Conservation (phyloP, 2,888 invertebrate species). For the Galerucella nymphaeae region DNA sequence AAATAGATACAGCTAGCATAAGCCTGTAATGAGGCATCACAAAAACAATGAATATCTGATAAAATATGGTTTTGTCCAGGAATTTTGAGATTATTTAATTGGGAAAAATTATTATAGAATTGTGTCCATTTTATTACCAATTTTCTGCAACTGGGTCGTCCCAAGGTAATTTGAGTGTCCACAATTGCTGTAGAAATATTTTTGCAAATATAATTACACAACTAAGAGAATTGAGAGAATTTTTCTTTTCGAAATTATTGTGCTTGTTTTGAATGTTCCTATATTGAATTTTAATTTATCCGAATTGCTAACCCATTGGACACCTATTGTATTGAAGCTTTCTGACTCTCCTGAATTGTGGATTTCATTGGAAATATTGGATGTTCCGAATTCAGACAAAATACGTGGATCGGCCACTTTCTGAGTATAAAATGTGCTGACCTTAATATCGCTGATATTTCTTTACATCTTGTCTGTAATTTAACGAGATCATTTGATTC, state of each 20-base stretch:
- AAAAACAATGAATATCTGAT: background rate
- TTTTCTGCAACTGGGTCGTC: background rate
- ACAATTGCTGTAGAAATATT: background rate
- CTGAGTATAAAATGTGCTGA: no score
- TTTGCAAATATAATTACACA: background rate
- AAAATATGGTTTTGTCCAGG: background rate
- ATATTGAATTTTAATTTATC: background rate
- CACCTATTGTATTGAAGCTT: background rate
- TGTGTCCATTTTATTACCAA: no score
- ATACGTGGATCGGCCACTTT: no score
- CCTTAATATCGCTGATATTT: no score
- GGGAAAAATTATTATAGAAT: no score
- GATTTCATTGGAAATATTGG: no score
- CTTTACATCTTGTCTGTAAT: no score
- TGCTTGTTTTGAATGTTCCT: background rate
- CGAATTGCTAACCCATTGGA: background rate
- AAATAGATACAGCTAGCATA: background rate
- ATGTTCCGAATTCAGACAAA: no score
- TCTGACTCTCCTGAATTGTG: no score
- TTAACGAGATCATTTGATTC: no score
- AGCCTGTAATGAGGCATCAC: background rate
- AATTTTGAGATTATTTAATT: background rate
- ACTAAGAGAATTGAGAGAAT: background rate
- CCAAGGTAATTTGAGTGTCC: background rate
- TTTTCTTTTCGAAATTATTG: no score